Evolutionary conservation across 2,113 vertebrate species (phyloP).

Genomic region (Anoura caudifer): DNA sequence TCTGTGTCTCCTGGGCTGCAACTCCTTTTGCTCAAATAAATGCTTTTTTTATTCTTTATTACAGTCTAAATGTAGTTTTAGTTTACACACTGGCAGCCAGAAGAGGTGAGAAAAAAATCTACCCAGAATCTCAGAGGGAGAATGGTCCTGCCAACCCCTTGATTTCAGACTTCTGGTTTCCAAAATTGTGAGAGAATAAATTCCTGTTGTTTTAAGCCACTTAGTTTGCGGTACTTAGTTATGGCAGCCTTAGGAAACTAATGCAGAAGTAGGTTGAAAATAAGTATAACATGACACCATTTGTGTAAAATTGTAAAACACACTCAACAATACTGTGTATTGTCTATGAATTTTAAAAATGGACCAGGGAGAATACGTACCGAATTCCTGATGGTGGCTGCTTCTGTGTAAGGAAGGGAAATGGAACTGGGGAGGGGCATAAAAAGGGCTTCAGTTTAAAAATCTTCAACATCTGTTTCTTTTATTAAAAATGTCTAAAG

Average conservation of each 20-base stretch:
- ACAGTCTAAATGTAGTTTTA: not conserved
- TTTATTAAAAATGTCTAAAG: not conserved
- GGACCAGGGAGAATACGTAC: not conserved
- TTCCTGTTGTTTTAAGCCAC: not conserved
- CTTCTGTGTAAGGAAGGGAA: not conserved
- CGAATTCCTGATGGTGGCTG: not conserved
- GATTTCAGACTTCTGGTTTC: not conserved
- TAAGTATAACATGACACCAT: not conserved
- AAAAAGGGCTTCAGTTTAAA: not conserved
- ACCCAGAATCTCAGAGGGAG: not conserved
- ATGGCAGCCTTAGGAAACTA: not conserved
- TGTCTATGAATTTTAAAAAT: not conserved
- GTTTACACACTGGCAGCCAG: not conserved
- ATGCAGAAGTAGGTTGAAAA: not conserved
- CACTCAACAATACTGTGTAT: not conserved
- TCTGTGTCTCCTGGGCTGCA: not conserved
- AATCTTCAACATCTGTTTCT: not conserved
- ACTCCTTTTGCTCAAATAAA: not conserved
- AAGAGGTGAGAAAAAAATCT: not conserved
- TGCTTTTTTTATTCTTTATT: not conserved
- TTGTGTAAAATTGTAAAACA: not conserved
- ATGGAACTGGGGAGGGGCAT: not conserved
- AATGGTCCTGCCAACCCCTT: not conserved
- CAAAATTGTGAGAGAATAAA: not conserved
- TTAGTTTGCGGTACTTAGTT: not conserved